Conservation (phyloP, 2,113 vertebrate genomes). For the Nannobrachium achirus region DNA sequence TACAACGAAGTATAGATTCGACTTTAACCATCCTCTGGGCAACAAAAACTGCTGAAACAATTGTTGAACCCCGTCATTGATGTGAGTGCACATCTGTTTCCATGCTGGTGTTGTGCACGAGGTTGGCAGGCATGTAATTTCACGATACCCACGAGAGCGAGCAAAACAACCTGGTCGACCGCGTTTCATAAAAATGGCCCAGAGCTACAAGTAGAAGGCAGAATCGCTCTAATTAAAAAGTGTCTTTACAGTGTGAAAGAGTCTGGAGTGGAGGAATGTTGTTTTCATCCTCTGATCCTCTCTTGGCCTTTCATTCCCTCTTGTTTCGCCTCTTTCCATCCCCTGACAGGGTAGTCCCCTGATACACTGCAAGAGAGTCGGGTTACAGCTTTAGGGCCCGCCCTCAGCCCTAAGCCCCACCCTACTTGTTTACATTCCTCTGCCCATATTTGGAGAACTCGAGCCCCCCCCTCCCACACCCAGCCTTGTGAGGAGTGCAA, state of each 20-base stretch:
- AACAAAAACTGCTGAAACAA: constrained; percentile 45
- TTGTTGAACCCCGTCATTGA: constrained; percentile 55
- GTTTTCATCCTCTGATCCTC: constrained; percentile 68
- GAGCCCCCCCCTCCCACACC: constrained; percentile 52
- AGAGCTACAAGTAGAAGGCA: constrained; percentile 49
- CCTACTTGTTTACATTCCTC: constrained; percentile 87
- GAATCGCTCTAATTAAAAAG: constrained; percentile 75
- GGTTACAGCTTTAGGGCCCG: constrained; percentile 77
- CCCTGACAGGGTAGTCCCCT: constrained; percentile 66
- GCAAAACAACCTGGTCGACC: constrained; percentile 48
- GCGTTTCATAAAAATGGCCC: constrained; percentile 52
- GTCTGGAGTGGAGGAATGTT: constrained; percentile 75
- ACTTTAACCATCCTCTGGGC: background rate
- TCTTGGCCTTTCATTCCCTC: background rate
- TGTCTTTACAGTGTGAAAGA: constrained; percentile 63
- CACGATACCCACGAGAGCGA: constrained; percentile 41
- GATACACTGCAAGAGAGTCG: constrained; percentile 71
- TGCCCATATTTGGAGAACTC: constrained; percentile 80
- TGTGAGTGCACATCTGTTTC: constrained; percentile 70
- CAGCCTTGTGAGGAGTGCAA: constrained; percentile 59
- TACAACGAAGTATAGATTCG: too few relatives aligned
- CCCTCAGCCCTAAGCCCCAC: constrained; percentile 69
- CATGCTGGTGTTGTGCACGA: constrained; percentile 41
- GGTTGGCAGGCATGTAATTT: constrained; percentile 63
- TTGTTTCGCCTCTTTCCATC: background rate